These are phyloP conservation scores for Anticlea derivata DNA, from an alignment of 2,888 invertebrate genomes.

Conservation along the genomic window DNA sequence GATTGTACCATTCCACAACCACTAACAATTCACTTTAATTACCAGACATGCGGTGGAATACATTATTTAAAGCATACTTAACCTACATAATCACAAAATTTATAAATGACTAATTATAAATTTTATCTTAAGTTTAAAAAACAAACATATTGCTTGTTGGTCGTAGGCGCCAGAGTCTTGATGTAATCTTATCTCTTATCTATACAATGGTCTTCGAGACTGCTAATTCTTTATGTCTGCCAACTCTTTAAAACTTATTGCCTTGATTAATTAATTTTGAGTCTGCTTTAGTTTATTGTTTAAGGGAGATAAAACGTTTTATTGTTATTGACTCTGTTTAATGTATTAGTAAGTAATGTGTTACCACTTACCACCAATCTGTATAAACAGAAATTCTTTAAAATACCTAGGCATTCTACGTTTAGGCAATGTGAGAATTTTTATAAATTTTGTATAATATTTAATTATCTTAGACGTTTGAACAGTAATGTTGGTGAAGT, in stretches of 20 bases:
- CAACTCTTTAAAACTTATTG: conserved; percentile 33
- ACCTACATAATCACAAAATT: neutral
- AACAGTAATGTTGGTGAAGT: no score
- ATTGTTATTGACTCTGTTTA: conserved; percentile 10
- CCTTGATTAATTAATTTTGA: conserved; percentile 37
- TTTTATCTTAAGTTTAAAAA: conserved; percentile 24
- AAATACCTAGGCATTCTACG: no score
- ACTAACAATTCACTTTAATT: conserved; percentile 18
- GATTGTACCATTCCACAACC: conserved; percentile 45
- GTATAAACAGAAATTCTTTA: no score
- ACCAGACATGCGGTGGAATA: conserved; percentile 3
- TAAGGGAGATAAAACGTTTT: conserved; percentile 15
- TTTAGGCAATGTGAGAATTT: no score
- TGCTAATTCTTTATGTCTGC: conserved; percentile 42
- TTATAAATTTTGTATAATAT: no score
- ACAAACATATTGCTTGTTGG: conserved; percentile 34
- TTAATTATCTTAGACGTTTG: no score
- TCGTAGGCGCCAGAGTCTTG: conserved; percentile 41
- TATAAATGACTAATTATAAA: conserved; percentile 8
- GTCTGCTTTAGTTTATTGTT: conserved; percentile 25
- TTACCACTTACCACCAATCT: no score
- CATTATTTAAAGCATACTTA: conserved; percentile 3
- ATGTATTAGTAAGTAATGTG: no score
- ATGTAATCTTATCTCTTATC: conserved; percentile 44
- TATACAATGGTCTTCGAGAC: conserved; percentile 37